Percentiles rank a stretch among this genome's conserved stretches.
These are phyloP conservation scores for Drepanosiphum platanoidis DNA, from an alignment of 2,888 invertebrate genomes.

Conservation along the genomic window DNA sequence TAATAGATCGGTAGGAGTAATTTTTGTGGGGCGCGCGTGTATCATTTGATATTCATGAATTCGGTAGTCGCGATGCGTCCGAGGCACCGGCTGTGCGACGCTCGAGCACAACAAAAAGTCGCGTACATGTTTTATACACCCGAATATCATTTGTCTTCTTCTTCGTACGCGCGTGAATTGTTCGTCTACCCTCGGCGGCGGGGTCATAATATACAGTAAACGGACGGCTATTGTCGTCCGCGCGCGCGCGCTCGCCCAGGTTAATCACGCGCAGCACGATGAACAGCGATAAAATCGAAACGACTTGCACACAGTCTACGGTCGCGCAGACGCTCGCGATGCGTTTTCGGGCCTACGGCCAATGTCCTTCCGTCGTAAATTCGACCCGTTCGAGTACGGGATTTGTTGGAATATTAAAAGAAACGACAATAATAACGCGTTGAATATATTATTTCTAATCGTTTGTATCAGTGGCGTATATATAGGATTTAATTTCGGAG, in stretches of 20 bases:
- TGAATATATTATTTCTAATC: too few species aligned
- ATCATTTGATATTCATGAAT: slow-evolving; percentile 49
- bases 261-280: background rate
- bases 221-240: slow-evolving; percentile 10
- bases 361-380: too few species aligned
- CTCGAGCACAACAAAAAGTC: background rate
- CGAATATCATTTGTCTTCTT: slow-evolving; percentile 24
- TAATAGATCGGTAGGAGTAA: too few species aligned
- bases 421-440: too few species aligned
- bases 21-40: background rate
- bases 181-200: background rate
- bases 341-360: too few species aligned
- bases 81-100: background rate
- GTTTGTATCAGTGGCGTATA: too few species aligned
- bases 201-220: background rate
- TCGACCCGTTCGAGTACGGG: too few species aligned
- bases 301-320: background rate
- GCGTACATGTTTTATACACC: too few species aligned
- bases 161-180: background rate
- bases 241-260: too few species aligned
- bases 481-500: too few species aligned
- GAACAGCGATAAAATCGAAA: slow-evolving; percentile 37
- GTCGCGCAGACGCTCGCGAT: too few species aligned
- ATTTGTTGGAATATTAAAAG: too few species aligned
- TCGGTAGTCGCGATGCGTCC: slow-evolving; percentile 34